Evolutionary conservation across 2,113 vertebrate genomes (phyloP), one percentile per base, ranked within the genome.

Genomic region (Neolamprologus modestus): DNA sequence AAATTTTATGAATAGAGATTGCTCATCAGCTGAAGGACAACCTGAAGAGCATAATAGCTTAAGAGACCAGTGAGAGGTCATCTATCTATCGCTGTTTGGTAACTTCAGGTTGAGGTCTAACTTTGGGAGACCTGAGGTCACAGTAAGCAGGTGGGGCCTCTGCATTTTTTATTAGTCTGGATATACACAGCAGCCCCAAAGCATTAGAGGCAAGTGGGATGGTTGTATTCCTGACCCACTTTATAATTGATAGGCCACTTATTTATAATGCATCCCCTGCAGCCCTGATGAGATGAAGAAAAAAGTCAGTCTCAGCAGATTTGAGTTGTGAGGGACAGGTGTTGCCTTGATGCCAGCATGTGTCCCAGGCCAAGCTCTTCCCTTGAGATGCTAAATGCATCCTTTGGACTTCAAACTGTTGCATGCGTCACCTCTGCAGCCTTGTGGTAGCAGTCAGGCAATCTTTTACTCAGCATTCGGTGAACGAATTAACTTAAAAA

Each of bases 211-310:
- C 63, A 17, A 88, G 84, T 90, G 92, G 91, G 90, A 89, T 90
- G 88, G 84, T 80, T 91, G 78, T 80, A 91, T 91, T 92, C 86
- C 78, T 93, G 76, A 90, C 87, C 88, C 92, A 35, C 89, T 96
- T 89, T 88, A 94, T 95, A 94, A 95, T 94, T 94, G 88, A 95
- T 95, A 63, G 66, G 81, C 81, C 81, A 78, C 83, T 81, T 85
- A 92, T 96, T 83, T 84, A 93, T 95, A 94, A 95, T 96, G 89
- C 91, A 95, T 80, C 91, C 83, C 61, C 61, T 89, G 84, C 71
- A 90, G 86, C 16, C 63, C 82, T 63, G 68, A 82, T 83, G 24
- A 82, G 89, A 89, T 63, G 71, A 87, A 81, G 76, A 73, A 82
- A 68, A 92, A 91, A 79, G 50, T 80, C 47, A 28, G 54, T 90